Evolutionary conservation across 2,797 vertebrate species (phyloP).

Genomic region (Danio tinwini): DNA sequence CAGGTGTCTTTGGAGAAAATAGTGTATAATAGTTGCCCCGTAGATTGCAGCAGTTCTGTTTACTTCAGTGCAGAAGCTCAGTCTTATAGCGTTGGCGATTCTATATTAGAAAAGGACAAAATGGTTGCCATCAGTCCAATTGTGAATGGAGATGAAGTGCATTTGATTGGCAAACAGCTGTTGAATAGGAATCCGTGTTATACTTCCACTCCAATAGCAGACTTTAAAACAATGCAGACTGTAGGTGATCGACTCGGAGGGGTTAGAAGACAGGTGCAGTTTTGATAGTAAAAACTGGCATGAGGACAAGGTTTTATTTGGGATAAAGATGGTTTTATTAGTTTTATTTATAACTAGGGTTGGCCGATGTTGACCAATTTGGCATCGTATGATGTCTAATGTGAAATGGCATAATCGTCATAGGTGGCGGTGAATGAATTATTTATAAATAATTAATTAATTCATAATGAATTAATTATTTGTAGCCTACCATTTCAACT

Average conservation of each 20-base stretch:
- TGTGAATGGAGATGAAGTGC: constrained; percentile 21
- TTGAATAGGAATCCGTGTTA: constrained; percentile 74
- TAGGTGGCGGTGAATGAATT: no score
- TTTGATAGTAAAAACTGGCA: constrained; percentile 10
- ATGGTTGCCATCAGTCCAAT: constrained; percentile 69
- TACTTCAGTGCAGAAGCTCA: constrained; percentile 81
- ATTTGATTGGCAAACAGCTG: constrained; percentile 72
- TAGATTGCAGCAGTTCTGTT: constrained; percentile 73
- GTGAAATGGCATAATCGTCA: no score
- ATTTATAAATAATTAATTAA: no score
- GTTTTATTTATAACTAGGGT: no score
- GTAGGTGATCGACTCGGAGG: constrained; percentile 50
- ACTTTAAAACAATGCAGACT: constrained; percentile 60
- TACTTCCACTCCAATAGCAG: constrained; percentile 82
- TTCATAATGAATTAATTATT: no score
- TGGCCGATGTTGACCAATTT: no score
- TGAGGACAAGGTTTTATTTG: no score
- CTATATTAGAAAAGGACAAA: not conserved
- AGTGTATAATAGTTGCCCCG: constrained; percentile 65
- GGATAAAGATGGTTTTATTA: no score
- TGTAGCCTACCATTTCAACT: no score
- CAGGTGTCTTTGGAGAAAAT: constrained; percentile 61
- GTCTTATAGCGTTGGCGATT: constrained; percentile 60
- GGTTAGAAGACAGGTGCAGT: constrained; percentile 42
- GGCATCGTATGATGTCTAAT: no score